phyloP scores from a whole-genome alignment of 2,113 vertebrate genomes.

The Megalops atlanticus region DNA sequence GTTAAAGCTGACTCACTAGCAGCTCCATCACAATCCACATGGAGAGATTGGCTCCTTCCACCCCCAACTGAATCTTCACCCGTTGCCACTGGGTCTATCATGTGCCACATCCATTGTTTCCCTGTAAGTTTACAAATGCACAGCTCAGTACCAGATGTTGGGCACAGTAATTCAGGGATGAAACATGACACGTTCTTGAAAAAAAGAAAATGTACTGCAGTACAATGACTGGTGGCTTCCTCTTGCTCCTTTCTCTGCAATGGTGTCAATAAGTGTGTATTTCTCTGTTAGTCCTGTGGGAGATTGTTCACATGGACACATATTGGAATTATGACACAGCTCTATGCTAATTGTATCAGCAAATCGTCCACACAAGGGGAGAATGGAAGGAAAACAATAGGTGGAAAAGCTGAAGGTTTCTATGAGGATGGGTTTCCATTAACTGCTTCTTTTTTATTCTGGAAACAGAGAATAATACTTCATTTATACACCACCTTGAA shows the following conservation, averaged over 20 bases:
- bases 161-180: neutral
- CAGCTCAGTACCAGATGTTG: too few species aligned
- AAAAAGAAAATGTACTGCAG: neutral
- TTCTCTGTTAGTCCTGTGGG: neutral
- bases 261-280: neutral
- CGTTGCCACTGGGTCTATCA: too few species aligned
- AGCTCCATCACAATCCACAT: too few species aligned
- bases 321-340: neutral
- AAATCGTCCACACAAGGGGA: neutral
- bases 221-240: neutral
- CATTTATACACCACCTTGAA: too few species aligned
- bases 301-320: neutral
- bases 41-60: too few species aligned
- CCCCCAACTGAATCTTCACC: too few species aligned
- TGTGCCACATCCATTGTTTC: too few species aligned
- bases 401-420: too few species aligned
- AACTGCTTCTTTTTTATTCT: neutral
- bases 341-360: neutral
- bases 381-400: neutral
- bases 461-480: too few species aligned
- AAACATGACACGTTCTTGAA: neutral
- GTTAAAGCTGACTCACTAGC: too few species aligned
- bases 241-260: neutral
- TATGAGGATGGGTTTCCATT: neutral
- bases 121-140: too few species aligned